Evolutionary conservation across 2,888 invertebrate species (phyloP).

Genomic region (Hanleya hanleyi): DNA sequence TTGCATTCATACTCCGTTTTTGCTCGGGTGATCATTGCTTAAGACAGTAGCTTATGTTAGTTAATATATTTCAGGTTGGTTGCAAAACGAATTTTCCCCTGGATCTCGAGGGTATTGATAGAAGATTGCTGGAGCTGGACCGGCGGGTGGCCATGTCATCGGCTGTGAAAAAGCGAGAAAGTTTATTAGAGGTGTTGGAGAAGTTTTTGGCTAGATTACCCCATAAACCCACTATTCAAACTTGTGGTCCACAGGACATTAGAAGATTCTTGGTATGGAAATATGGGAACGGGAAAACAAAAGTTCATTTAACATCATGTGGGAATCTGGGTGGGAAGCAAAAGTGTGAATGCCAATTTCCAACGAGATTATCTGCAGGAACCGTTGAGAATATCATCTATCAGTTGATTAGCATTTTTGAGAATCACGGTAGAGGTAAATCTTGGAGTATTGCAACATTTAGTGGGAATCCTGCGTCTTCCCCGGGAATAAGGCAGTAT

Average conservation of each 20-base stretch:
- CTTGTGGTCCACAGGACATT: background rate
- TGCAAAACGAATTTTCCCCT: background rate
- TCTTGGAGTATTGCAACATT: background rate
- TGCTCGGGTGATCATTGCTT: no score
- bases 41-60: background rate
- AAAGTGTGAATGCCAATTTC: background rate
- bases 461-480: constrained; percentile 10
- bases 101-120: background rate
- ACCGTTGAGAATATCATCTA: background rate
- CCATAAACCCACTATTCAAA: background rate
- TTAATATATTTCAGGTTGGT: background rate
- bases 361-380: background rate
- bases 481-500: background rate
- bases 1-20: background rate
- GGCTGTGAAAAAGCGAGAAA: background rate
- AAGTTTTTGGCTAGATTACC: background rate
- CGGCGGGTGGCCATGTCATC: background rate
- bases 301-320: background rate
- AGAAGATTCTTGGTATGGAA: constrained; percentile 7
- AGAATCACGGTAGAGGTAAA: background rate
- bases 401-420: background rate
- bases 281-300: background rate
- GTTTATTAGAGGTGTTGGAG: background rate
- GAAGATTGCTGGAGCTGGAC: background rate
- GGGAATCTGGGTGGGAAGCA: background rate